Conservation (phyloP, 2,888 invertebrate species). For the Clusia tigrina region DNA sequence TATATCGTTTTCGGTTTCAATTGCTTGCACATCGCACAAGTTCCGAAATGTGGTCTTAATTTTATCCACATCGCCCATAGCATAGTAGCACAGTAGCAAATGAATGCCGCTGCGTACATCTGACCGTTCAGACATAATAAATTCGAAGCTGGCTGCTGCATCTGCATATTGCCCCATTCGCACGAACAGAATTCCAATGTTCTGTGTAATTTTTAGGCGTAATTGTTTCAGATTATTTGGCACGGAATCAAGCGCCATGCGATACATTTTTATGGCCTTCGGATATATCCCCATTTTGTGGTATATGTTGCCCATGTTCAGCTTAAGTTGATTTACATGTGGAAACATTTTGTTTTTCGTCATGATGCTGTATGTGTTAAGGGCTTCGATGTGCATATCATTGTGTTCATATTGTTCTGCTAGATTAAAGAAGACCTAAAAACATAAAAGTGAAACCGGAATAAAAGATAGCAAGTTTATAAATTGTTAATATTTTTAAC, state of each 20-base stretch:
- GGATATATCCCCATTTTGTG: slow-evolving; percentile 92
- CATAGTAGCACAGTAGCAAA: slow-evolving; percentile 86
- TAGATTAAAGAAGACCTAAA: slow-evolving; percentile 94
- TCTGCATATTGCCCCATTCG: slow-evolving; percentile 97
- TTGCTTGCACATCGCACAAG: slow-evolving; percentile 81
- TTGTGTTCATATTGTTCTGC: slow-evolving; percentile 94
- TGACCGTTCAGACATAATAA: slow-evolving; percentile 95
- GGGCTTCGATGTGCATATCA: slow-evolving; percentile 94
- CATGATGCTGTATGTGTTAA: slow-evolving; percentile 94
- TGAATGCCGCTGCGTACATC: slow-evolving; percentile 90
- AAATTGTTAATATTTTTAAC: not conserved
- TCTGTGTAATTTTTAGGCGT: slow-evolving; percentile 96
- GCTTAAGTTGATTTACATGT: slow-evolving; percentile 90
- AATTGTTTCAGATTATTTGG: slow-evolving; percentile 92
- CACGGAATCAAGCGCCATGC: slow-evolving; percentile 98
- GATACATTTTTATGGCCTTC: slow-evolving; percentile 95
- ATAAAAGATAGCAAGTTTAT: too few relatives aligned
- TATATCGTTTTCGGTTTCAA: slow-evolving; percentile 63
- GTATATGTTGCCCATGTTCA: slow-evolving; percentile 99
- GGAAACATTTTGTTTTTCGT: slow-evolving; percentile 93
- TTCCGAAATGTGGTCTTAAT: slow-evolving; percentile 93
- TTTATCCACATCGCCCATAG: slow-evolving; percentile 89
- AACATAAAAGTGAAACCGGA: too few relatives aligned
- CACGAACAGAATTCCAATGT: slow-evolving; percentile 89
- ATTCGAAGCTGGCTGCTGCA: slow-evolving; percentile 95